phyloP scores from a whole-genome alignment of 2,888 invertebrate genomes.

The Melikaiella ostensackeni region DNA sequence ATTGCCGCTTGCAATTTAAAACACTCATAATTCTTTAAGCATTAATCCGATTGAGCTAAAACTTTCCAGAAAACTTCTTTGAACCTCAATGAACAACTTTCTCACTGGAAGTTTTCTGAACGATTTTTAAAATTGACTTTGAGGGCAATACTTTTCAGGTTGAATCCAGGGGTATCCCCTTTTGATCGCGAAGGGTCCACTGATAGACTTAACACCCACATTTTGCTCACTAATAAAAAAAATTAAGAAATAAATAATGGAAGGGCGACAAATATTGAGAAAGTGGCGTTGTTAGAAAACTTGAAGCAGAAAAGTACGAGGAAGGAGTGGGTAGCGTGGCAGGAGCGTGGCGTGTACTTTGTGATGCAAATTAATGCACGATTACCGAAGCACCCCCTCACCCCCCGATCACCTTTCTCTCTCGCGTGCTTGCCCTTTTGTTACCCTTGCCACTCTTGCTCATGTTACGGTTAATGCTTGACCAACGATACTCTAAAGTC shows the following conservation, averaged over 20 bases:
- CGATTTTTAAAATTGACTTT: too few species aligned
- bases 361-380: constrained; percentile 77
- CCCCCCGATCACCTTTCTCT: constrained; percentile 46
- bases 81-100: too few species aligned
- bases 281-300: constrained; percentile 30
- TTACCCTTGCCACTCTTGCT: constrained; percentile 14
- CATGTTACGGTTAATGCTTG: constrained; percentile 28
- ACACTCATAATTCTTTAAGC: too few species aligned
- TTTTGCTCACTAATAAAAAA: too few species aligned
- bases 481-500: constrained; percentile 38
- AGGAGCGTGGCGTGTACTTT: constrained; percentile 73
- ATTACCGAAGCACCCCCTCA: constrained; percentile 69
- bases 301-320: constrained; percentile 53
- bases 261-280: constrained; percentile 47
- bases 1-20: too few species aligned
- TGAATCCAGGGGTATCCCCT: too few species aligned
- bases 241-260: constrained; percentile 26
- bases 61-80: too few species aligned
- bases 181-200: too few species aligned
- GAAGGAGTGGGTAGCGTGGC: constrained; percentile 71
- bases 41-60: too few species aligned
- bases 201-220: too few species aligned
- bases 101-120: too few species aligned
- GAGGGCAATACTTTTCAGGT: too few species aligned
- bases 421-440: constrained; percentile 16